These are phyloP conservation scores for Euura lappo DNA, from an alignment of 1,140 invertebrate genomes.

Conservation along the genomic window DNA sequence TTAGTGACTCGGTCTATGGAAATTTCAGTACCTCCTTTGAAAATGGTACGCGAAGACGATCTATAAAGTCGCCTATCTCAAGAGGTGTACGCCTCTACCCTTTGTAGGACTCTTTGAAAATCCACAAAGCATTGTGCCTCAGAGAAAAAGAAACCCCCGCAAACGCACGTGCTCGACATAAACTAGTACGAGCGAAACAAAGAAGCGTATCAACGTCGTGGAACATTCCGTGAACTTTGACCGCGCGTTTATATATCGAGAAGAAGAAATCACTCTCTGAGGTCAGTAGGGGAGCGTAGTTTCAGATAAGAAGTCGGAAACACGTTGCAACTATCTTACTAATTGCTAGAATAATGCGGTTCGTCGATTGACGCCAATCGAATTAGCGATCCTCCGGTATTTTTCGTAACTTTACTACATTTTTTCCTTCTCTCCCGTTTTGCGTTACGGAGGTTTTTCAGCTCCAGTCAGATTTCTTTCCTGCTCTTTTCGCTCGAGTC, in stretches of 20 bases:
- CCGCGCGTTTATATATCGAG: neutral
- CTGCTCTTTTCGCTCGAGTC: slow-evolving; percentile 6
- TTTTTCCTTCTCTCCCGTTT: no score
- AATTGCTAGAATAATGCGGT: no score
- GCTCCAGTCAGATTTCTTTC: neutral
- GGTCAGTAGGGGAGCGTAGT: neutral
- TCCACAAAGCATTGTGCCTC: no score
- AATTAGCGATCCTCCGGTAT: no score
- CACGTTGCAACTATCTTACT: neutral
- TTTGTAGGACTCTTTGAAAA: neutral
- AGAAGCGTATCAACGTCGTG: neutral
- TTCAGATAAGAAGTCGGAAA: neutral
- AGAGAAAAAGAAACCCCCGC: neutral
- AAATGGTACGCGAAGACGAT: no score
- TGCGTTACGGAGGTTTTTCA: neutral
- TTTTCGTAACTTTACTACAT: no score
- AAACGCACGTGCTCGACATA: neutral
- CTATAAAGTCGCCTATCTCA: neutral
- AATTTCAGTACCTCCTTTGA: neutral
- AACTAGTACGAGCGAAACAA: neutral
- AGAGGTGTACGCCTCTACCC: neutral
- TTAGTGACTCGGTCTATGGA: neutral
- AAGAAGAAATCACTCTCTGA: neutral
- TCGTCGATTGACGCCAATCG: no score
- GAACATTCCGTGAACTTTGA: slow-evolving; percentile 3